These are phyloP conservation scores for Eilema sororculum DNA, from an alignment of 2,888 invertebrate species.

Conservation along the genomic window DNA sequence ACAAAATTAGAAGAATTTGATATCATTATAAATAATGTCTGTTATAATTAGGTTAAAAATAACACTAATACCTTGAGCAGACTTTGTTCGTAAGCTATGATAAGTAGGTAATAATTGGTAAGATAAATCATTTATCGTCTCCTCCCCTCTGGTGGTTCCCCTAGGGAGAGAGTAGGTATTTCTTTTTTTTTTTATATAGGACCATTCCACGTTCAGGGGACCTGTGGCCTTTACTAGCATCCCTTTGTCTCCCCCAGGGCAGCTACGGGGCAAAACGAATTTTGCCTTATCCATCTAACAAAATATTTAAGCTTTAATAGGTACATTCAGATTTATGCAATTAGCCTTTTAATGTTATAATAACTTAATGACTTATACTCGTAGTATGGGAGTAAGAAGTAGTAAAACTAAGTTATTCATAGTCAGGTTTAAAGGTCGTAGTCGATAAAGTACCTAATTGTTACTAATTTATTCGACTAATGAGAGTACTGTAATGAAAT, in stretches of 20 bases:
- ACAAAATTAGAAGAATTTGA: slow-evolving; percentile 45
- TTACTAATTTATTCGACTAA: not conserved
- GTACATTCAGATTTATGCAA: not conserved
- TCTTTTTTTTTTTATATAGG: too few species aligned
- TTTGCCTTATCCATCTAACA: not conserved
- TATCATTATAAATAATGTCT: slow-evolving; percentile 44
- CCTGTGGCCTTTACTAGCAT: too few species aligned
- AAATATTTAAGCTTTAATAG: not conserved
- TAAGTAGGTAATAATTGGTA: too few species aligned
- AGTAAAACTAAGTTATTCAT: slow-evolving; percentile 8
- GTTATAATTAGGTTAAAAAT: slow-evolving; percentile 15
- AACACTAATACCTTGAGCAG: not conserved
- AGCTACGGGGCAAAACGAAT: too few species aligned
- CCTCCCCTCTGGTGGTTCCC: too few species aligned
- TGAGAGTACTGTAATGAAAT: too few species aligned
- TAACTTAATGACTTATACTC: not conserved
- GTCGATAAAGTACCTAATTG: not conserved
- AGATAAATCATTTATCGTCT: too few species aligned
- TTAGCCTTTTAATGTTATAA: not conserved
- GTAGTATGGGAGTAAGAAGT: not conserved
- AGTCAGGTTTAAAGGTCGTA: not conserved
- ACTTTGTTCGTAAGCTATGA: not conserved
- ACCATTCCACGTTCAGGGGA: too few species aligned
- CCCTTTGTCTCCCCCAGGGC: too few species aligned
- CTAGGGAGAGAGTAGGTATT: too few species aligned